These are phyloP conservation scores for Sarcophaga rosellei DNA, from an alignment of 2,888 invertebrate species.

Conservation along the genomic window DNA sequence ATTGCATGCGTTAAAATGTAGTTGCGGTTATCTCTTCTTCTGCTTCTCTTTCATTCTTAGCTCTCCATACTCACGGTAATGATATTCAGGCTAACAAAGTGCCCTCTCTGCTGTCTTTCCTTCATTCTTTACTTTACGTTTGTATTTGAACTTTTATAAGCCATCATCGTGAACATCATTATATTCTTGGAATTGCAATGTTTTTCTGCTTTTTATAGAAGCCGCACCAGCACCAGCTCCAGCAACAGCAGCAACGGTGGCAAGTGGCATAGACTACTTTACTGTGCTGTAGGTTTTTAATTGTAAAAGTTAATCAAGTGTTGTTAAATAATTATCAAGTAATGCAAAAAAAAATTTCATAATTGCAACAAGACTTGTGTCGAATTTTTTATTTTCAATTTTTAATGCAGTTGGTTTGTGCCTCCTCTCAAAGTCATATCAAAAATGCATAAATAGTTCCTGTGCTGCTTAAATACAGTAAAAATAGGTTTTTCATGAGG, in stretches of 20 bases:
- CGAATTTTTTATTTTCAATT: constrained; percentile 6
- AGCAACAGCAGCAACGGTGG: background rate
- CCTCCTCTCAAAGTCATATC: too few species aligned
- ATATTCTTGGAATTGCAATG: background rate
- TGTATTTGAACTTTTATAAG: background rate
- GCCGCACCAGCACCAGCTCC: background rate
- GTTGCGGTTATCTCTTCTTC: constrained; percentile 22
- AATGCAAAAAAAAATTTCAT: constrained; percentile 64
- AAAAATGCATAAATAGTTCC: too few species aligned
- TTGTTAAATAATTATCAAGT: constrained; percentile 68
- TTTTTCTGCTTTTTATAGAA: background rate
- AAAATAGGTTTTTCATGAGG: too few species aligned
- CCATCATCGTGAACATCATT: constrained; percentile 43
- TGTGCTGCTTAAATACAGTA: too few species aligned
- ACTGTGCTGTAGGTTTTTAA: constrained; percentile 47
- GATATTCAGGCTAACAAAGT: background rate
- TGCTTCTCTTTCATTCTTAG: background rate
- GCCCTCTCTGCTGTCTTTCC: background rate
- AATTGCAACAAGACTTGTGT: constrained; percentile 59
- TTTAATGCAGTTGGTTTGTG: constrained; percentile 30
- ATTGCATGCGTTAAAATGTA: constrained; percentile 34
- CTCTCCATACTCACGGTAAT: background rate
- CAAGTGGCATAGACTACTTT: constrained; percentile 3
- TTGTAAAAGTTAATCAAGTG: constrained; percentile 69
- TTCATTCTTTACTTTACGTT: too few species aligned